Evolutionary conservation across 2,113 vertebrate genomes (phyloP).

Genomic region (Uria aalge): DNA sequence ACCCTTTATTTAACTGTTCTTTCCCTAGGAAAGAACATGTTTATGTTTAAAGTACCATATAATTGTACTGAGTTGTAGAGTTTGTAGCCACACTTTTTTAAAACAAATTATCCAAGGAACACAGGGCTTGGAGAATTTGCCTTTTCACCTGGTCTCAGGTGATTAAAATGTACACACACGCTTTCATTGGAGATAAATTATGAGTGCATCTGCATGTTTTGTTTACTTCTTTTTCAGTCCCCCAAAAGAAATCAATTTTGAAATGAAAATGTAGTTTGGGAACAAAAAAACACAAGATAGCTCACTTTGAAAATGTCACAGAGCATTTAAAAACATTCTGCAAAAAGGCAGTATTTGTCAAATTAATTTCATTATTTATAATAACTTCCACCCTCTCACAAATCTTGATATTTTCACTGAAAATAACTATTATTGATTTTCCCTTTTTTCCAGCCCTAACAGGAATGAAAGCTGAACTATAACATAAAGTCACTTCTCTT

Average conservation of each 20-base stretch:
- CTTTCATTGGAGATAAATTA: not conserved
- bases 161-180: not conserved
- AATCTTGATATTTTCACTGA: not conserved
- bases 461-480: not conserved
- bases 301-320: not conserved
- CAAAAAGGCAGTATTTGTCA: not conserved
- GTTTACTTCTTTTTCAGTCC: not conserved
- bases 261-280: not conserved
- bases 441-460: not conserved
- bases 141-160: not conserved
- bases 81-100: not conserved
- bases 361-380: not conserved
- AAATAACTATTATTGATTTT: not conserved
- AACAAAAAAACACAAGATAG: not conserved
- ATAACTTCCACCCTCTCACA: not conserved
- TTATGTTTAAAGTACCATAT: not conserved
- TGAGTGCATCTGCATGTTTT: fast-evolving
- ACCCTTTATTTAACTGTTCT: not conserved
- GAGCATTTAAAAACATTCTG: not conserved
- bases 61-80: not conserved
- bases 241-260: not conserved
- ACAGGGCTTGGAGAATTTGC: not conserved
- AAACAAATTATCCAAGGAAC: not conserved
- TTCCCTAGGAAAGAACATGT: not conserved
- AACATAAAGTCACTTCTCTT: not conserved